Evolutionary conservation across 2,113 vertebrate genomes (phyloP), one percentile per base, ranked within the genome.

Genomic region (Morone chrysops): DNA sequence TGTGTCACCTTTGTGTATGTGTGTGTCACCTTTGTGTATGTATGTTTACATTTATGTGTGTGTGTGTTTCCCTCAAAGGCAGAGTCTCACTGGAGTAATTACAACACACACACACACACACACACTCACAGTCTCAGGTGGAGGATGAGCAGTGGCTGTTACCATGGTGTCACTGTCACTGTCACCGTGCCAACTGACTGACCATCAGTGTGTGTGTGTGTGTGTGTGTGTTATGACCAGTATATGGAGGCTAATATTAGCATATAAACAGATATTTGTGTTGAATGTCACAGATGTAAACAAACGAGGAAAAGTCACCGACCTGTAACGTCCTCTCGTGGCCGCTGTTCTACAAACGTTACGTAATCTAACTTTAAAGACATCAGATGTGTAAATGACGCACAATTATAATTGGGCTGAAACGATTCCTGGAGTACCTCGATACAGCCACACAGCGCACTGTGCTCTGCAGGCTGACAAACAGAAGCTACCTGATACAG

Each of bases 91-190:
- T 70, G 80, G 17, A 62, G 63, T 75, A 61, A 69, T 75, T 69
- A 69, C 80, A 50, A 48, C 12, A 43, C 45, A 71, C 67, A 54
- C 77, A 47, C 48, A 38, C 60, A 66, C 59, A 65, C 48, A 53
- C 62, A 45, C 51, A 50, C 31, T 14, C 18, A 80, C 0, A 13
- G 61, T 60, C 80, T 63, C 47, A 47, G 65, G 74, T 81, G 78
- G 25, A 69, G 40, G 70, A 75, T 63, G 60, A 87, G 81, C 9
- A 51, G 66, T 25, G 41, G 54, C 45, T 25, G 70, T 82, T 82
- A 54, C 80, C 80, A 82, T 75, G 75, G 74, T 25, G 76, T 56
- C 70, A 36, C 13, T 25, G 76, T 56, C 70, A 36, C 13, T 41
- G 0, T 59, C 38, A 17, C 54, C 7, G 40, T 81, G 45, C 38